Base-by-base conservation (phyloP, 2,113 vertebrate genomes). In the Ivindomyrus marchei region DNA sequence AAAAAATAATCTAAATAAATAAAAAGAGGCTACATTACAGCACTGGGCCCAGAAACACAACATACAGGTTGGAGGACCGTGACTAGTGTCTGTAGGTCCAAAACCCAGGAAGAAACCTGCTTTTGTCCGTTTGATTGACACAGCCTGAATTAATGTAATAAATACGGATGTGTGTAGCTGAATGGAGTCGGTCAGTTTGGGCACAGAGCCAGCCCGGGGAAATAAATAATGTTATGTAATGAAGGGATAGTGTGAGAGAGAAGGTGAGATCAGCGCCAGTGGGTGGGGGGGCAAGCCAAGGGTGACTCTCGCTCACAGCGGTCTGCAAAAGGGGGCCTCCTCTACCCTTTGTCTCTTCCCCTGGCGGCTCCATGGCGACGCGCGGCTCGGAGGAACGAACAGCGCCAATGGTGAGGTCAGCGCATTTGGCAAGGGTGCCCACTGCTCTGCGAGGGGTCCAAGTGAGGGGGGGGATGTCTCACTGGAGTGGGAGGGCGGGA, bases 361-460 rank as follows among this genome's bases (percentile, higher is more conserved):
- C 27, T 9, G 56, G 21, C n/a, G 49, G 85, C 11, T 52, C 85
- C 90, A 90, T 88, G 46, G 85, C 49, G 39, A 74, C 86, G 13
- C 62, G 4, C 3, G 9, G 47, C 85, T 24, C 2, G 9, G 21
- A 88, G 86, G 21, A 88, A 1, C n/a, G 15, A 9, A 31, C 58
- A 42, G 46, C 19, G 85, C 90, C 85, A 80, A 80, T 36, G 24
- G 46, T 88, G 85, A 77, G 90, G 86, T 90, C 85, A 90, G 66
- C 53, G 85, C 21, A 27, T 13, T 88, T 46, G 66, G 90, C 85
- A 3, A 27, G 58, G 31, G 9, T 50, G 47, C 62, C 19, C 56
- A 90, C 52, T 87, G 46, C 47, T 87, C 87, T 13, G 45, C 1
- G 42, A 77, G 27, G 15, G 47, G 47, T 53, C 89, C 11, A 19